These are phyloP conservation scores for Andricus curvator DNA, from an alignment of 2,888 invertebrate species.

Conservation along the genomic window DNA sequence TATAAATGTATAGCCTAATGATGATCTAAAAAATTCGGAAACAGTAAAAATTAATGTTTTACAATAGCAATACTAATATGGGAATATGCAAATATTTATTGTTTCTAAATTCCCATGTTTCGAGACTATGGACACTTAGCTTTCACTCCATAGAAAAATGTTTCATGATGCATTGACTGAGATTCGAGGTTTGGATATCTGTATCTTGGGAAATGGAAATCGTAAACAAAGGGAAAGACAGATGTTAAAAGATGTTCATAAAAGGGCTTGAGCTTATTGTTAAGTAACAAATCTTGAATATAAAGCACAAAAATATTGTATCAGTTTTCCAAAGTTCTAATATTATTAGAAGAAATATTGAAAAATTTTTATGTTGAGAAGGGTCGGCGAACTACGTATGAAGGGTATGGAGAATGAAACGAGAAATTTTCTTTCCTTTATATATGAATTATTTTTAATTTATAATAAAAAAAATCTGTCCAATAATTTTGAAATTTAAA, in stretches of 20 bases:
- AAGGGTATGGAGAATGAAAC: too few species aligned
- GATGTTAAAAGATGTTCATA: not conserved
- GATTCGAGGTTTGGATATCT: not conserved
- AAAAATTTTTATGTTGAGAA: too few species aligned
- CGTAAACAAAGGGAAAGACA: not conserved
- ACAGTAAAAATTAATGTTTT: not conserved
- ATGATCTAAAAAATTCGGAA: not conserved
- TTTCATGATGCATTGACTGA: not conserved
- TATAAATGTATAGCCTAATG: not conserved
- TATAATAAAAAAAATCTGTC: too few species aligned
- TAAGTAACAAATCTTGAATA: too few species aligned
- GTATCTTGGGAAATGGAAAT: not conserved
- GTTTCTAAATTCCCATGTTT: slow-evolving; percentile 10
- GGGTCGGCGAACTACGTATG: too few species aligned
- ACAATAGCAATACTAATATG: not conserved
- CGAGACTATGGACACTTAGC: not conserved
- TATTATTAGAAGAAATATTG: too few species aligned
- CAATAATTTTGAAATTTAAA: too few species aligned
- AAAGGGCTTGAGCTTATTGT: not conserved
- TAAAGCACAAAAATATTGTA: too few species aligned
- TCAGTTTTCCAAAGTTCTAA: too few species aligned
- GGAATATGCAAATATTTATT: slow-evolving; percentile 31
- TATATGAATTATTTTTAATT: too few species aligned
- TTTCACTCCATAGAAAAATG: not conserved
- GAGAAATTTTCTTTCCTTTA: too few species aligned